Conservation (phyloP, 2,797 vertebrate genomes). For the Poecilia wingei region DNA sequence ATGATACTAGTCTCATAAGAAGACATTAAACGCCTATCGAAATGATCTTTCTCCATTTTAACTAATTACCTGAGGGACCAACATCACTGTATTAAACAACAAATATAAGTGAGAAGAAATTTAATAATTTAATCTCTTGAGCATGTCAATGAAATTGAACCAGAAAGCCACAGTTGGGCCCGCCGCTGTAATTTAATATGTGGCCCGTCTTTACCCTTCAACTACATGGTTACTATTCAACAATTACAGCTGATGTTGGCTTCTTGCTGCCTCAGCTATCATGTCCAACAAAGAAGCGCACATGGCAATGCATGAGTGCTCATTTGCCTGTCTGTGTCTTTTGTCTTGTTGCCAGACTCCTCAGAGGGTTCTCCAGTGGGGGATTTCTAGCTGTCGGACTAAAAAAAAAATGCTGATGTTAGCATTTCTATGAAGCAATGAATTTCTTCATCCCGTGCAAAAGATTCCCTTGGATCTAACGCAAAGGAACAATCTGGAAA, state of each 20-base stretch:
- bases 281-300: slow-evolving; percentile 31
- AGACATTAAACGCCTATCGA: neutral
- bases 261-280: slow-evolving; percentile 13
- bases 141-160: slow-evolving; percentile 19
- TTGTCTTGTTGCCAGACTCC: slow-evolving; percentile 51
- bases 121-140: neutral
- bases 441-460: slow-evolving; percentile 53
- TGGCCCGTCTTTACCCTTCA: neutral
- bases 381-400: slow-evolving; percentile 54
- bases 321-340: slow-evolving; percentile 36
- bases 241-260: slow-evolving; percentile 5
- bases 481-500: slow-evolving; percentile 61
- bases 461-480: slow-evolving; percentile 42
- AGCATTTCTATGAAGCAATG: slow-evolving; percentile 59
- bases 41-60: neutral
- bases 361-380: slow-evolving; percentile 40
- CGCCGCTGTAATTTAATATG: neutral
- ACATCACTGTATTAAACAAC: neutral
- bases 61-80: neutral
- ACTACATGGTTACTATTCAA: neutral
- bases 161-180: slow-evolving; percentile 17
- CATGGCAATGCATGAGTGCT: slow-evolving; percentile 7
- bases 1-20: neutral
- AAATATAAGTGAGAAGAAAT: neutral
- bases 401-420: slow-evolving; percentile 68